Percentiles rank a stretch among this genome's conserved stretches.
These are phyloP conservation scores for Labroides dimidiatus DNA, from an alignment of 2,797 vertebrate genomes.

Conservation along the genomic window DNA sequence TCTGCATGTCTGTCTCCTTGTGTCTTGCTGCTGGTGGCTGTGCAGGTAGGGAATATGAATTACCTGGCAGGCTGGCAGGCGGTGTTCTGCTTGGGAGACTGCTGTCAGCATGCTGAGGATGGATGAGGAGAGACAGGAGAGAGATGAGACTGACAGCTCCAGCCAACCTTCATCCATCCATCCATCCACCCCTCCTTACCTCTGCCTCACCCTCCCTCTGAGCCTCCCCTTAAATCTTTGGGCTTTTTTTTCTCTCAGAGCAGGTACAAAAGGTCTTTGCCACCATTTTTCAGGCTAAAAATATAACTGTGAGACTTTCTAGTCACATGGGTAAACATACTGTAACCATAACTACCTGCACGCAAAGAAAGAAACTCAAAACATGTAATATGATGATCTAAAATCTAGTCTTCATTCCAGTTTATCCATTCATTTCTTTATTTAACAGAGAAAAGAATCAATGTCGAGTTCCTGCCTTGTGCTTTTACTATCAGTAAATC, in stretches of 20 bases:
- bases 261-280: constrained; percentile 40
- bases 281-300: constrained; percentile 29
- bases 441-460: not conserved
- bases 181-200: constrained; percentile 41
- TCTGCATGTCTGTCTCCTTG: constrained; percentile 50
- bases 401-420: not conserved
- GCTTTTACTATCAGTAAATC: not conserved
- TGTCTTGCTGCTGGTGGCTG: constrained; percentile 39
- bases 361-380: not conserved
- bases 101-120: constrained; percentile 80
- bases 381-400: not conserved
- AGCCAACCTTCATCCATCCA: constrained; percentile 73
- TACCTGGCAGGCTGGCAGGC: constrained; percentile 80
- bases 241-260: constrained; percentile 35
- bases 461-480: not conserved
- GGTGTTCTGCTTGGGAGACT: constrained; percentile 83
- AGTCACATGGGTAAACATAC: not conserved
- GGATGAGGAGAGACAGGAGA: constrained; percentile 82
- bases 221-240: constrained; percentile 45
- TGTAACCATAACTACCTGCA: not conserved
- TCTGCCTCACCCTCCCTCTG: constrained; percentile 42
- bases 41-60: constrained; percentile 85
- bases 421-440: not conserved
- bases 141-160: constrained; percentile 80
- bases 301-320: constrained; percentile 11